phyloP scores from a whole-genome alignment of 1,140 invertebrate species.

The Dreissena rostriformis region DNA sequence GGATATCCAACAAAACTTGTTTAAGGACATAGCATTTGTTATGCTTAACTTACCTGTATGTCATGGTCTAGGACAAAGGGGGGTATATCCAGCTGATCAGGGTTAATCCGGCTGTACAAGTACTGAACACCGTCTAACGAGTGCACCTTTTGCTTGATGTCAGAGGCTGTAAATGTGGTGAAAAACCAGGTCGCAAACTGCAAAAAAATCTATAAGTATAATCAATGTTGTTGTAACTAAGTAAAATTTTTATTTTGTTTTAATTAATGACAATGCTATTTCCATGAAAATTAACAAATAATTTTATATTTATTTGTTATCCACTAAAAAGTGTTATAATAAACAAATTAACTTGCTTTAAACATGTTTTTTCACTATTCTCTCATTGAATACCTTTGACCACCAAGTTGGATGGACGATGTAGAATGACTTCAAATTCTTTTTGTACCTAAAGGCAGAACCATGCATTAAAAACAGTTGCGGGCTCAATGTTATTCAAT shows the following conservation, averaged over 20 bases:
- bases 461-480: no score
- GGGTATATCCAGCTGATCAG: slow-evolving; percentile 95
- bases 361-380: no score
- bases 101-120: slow-evolving; percentile 93
- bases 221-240: not conserved
- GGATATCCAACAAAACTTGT: no score
- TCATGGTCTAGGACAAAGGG: slow-evolving; percentile 97
- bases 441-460: slow-evolving; percentile 76
- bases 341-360: no score
- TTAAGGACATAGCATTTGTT: no score
- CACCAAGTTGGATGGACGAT: slow-evolving; percentile 79
- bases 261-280: no score
- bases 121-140: slow-evolving; percentile 95
- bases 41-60: no score
- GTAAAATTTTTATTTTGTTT: no score
- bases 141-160: slow-evolving; percentile 96
- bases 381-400: slow-evolving; percentile 72
- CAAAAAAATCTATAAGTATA: slow-evolving; percentile 55
- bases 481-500: no score
- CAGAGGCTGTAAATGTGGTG: slow-evolving; percentile 97
- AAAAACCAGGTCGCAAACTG: slow-evolving; percentile 99
- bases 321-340: no score
- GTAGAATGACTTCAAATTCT: slow-evolving; percentile 78
- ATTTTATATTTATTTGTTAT: no score
- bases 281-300: no score